Conservation (phyloP, 2,888 invertebrate species). For the Eumacrocentrus americanus region DNA sequence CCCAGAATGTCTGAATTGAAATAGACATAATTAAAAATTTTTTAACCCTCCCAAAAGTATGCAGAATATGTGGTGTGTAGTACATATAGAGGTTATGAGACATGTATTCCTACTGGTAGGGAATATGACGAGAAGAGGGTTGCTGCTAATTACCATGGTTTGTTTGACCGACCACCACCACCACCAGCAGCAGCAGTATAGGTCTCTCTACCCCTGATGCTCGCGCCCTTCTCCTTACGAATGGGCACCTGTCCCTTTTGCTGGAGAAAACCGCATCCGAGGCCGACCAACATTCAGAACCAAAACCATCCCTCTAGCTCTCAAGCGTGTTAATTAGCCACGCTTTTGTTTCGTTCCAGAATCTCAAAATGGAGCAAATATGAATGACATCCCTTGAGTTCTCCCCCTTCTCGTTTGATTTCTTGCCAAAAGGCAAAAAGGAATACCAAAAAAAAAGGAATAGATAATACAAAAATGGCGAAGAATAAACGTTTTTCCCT, state of each 20-base stretch:
- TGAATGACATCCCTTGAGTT: constrained; percentile 37
- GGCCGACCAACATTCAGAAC: constrained; percentile 37
- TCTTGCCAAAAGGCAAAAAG: constrained; percentile 10
- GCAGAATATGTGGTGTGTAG: not conserved
- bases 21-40: not conserved
- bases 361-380: constrained; percentile 51
- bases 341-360: constrained; percentile 53
- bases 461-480: not conserved
- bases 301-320: constrained; percentile 42
- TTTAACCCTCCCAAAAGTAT: not conserved
- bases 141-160: constrained; percentile 50
- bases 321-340: constrained; percentile 58
- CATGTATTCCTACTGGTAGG: not conserved
- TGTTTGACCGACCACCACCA: constrained; percentile 40
- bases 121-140: constrained; percentile 24
- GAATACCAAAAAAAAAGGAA: constrained; percentile 2
- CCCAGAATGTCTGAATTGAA: not conserved
- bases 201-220: constrained; percentile 11
- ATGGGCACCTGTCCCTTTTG: constrained; percentile 13
- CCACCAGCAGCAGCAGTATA: too few species aligned
- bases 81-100: not conserved
- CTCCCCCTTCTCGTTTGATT: constrained; percentile 11
- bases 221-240: constrained; percentile 21
- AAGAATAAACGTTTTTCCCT: not conserved
- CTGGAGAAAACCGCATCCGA: constrained; percentile 4